Base-by-base conservation (phyloP, 2,797 vertebrate species). In the Rachycentron canadum region DNA sequence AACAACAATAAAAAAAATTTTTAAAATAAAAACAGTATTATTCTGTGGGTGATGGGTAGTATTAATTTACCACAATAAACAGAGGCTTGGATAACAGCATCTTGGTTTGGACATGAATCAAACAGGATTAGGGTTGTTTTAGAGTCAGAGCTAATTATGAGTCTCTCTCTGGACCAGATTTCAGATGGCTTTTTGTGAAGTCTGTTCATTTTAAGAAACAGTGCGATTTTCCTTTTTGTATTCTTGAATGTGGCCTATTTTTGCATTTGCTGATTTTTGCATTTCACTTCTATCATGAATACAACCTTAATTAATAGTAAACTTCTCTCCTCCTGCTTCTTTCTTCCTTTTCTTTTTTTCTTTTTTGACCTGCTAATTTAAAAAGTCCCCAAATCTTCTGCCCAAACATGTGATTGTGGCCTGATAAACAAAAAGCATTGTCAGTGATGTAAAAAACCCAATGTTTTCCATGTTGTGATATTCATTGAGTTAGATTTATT, bases 401-500 rank as follows among this genome's bases (percentile, higher is more conserved):
- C 43, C n/a, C 50, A 43, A 41, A 45, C 57, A 65, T n/a, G 49
- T 58, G n/a, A 72, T 55, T 36, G 25, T 40, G 28, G 10, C 30
- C 62, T 9, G 23, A n/a, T 78, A 79, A n/a, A 87, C 50, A 83
- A 78, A 86, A 14, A 28, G 11, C 11, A 50, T 36, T 25, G 47
- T 61, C 6, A 78, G n/a, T 55, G 10, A 65, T 53, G 16, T n/a
- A 52, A 86, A 81, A 83, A 85, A 86, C 14, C n/a, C 67, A 85
- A 56, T 52, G 32, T 59, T 74, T 21, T 57, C 59, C 59, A 57
- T 77, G 63, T 61, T 84, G 28, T 67, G 57, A 82, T 83, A 66
- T 91, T 85, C 88, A 91, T 93, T 91, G 69, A 93, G 53, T 93
- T 93, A 84, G 81, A 93, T 96, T 95, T 96, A 96, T 96, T 96